Evolutionary conservation across 1,140 invertebrate genomes (phyloP), one percentile per base, ranked within the genome.

Genomic region (Lucilia cuprina): DNA sequence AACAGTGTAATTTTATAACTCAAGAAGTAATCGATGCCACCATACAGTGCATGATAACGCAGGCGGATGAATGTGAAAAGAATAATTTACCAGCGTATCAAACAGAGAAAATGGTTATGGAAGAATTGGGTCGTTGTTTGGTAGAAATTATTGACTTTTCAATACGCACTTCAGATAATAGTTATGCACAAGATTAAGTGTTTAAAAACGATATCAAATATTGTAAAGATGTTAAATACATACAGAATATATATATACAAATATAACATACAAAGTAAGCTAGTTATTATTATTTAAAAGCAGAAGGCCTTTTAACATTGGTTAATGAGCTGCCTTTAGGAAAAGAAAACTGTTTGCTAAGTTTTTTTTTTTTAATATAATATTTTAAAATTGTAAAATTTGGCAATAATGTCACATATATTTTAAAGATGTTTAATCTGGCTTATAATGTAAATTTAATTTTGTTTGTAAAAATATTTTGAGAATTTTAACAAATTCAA

Each of bases 11-110:
- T 86, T 97, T 97, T 91, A 95, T 99, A 87, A 98, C 97, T 4
- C 93, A 95, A 49, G 97, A 98, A 91, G 97, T 99, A 3, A 96
- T 99, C 5, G 97, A 99, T 90, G 98, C 98, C 41, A 98, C 98
- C 2, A 97, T 97, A 89, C 96, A 98, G 87, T 99, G 98, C 92
- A 93, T 99, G 87, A 92, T 99, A 86, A 97, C 98, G 2, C 96
- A 98, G 89, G 97, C 97, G 14, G 95, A 96, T 85, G 96, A 97
- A 90, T 95, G 95, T 3, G 95, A 97, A 87, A 93, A 93, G 86
- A 93, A 93, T 85, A 94, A 94, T 88, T 91, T 94, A 85, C 93
- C 93, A 19, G 93, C 94, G 10, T 95, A 95, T 85, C 94, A 95
- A 87, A 95, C 96, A n/a, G 96, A 99, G 88, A 92, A 94, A 86